Base-by-base conservation (phyloP, 92 coral and sea anemone genomes). In the Micromussa lordhowensis region DNA sequence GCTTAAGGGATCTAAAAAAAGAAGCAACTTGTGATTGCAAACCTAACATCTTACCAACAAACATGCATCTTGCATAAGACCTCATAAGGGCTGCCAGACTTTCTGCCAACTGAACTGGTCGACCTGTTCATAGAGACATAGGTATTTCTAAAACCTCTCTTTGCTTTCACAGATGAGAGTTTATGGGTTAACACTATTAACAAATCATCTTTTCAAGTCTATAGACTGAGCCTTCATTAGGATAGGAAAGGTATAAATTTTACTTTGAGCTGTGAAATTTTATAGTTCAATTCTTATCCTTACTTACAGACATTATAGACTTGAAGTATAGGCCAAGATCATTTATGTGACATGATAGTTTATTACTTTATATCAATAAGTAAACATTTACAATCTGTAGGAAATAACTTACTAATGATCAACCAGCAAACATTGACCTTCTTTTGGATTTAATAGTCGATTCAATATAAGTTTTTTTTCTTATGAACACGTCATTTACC, bases 1-100 rank as follows among this genome's bases (percentile, higher is more conserved):
- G 4, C 34, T 8, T 66, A 66, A 66, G 71, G 71, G 69, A 28
- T 66, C 19, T 1, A 19, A 21, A 58, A 58, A 58, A 1, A 19
- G 22, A 7, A 63, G 14, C 69, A 63, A 63, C 10, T 63, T 24
- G 19, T 63, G 29, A 66, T 5, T 63, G 69, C 1, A 35, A 22
- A 58, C 31, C n/a, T 21, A 22, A 69, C 8, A 53, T 30, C 92
- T 92, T 75, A 94, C 97, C 98, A 59, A 94, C 98, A 94, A 94
- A 94, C 85, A 91, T 30, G 69, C 95, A 93, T 84, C 95, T 94
- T 28, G 88, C 79, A 82, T 91, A 90, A 29, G 98, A 83, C 53
- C 98, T 75, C 94, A 94, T 85, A 24, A 93, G 81, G 22, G 92
- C 79, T 55, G 93, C 92, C 73, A 94, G 91, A 48, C 93, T 68